Conservation (phyloP, 2,888 invertebrate species). For the Uloborus plumipes region DNA sequence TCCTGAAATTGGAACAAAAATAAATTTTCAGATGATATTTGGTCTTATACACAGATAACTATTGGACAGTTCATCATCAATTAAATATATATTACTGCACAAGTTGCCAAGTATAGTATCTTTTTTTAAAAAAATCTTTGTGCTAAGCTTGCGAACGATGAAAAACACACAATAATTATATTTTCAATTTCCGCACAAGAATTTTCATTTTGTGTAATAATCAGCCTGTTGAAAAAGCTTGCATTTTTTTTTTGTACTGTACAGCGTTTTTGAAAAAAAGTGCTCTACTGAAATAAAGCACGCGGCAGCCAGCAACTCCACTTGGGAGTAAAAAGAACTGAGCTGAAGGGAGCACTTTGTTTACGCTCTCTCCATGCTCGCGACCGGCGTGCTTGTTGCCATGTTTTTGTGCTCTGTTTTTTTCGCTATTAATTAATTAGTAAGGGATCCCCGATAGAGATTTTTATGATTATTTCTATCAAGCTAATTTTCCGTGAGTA, state of each 20-base stretch:
- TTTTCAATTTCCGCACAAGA: constrained; percentile 1
- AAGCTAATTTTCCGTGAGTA: too few species aligned
- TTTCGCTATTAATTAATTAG: too few species aligned
- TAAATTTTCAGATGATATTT: too few species aligned
- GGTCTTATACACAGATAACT: too few species aligned
- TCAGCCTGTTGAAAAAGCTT: not conserved
- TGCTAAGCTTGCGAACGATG: not conserved
- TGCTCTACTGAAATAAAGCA: not conserved
- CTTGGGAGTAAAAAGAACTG: too few species aligned
- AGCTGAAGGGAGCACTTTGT: too few species aligned
- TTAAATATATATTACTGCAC: not conserved
- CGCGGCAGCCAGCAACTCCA: too few species aligned
- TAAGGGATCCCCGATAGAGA: too few species aligned
- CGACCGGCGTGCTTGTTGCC: not conserved
- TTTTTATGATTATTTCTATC: too few species aligned
- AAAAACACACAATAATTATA: not conserved
- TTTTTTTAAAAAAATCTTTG: not conserved
- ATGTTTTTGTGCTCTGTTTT: too few species aligned
- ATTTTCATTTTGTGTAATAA: not conserved
- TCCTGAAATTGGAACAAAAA: too few species aligned
- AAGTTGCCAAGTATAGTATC: constrained; percentile 2
- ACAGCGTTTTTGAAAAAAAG: not conserved
- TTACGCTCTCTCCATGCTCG: not conserved
- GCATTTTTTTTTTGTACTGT: constrained; percentile 1
- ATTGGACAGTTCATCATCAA: too few species aligned